These are phyloP conservation scores for Brachionus asplanchnoidis DNA, from an alignment of 1,140 invertebrate genomes.

Conservation along the genomic window DNA sequence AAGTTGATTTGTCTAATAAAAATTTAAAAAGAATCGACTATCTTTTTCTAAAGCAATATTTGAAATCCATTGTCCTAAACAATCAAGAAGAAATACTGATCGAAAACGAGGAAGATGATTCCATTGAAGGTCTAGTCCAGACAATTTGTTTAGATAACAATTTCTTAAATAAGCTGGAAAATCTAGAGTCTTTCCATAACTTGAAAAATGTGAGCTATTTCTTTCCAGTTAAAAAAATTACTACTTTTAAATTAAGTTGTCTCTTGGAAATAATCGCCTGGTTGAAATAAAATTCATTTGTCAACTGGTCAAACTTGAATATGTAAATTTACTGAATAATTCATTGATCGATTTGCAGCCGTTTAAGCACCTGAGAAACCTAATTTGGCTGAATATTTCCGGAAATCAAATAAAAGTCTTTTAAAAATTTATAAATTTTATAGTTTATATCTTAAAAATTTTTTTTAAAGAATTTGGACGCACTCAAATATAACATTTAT, in stretches of 20 bases:
- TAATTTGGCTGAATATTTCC: slow-evolving; percentile 70
- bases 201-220: slow-evolving; percentile 7
- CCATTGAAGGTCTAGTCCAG: not conserved
- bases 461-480: not conserved
- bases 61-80: not conserved
- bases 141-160: slow-evolving; percentile 25
- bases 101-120: not conserved
- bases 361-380: slow-evolving; percentile 72
- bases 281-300: slow-evolving; percentile 7
- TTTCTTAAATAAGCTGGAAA: slow-evolving; percentile 18
- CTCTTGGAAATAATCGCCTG: slow-evolving; percentile 27
- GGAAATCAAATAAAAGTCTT: slow-evolving; percentile 68
- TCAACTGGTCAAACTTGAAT: not conserved
- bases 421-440: not conserved
- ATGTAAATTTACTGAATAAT: slow-evolving; percentile 35
- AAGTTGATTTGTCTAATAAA: slow-evolving; percentile 34
- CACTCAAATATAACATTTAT: not conserved
- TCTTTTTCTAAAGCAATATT: slow-evolving; percentile 11
- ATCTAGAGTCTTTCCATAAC: not conserved
- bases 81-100: not conserved
- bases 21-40: slow-evolving; percentile 32
- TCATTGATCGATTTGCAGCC: slow-evolving; percentile 46
- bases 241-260: not conserved
- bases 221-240: not conserved
- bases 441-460: not conserved